Evolutionary conservation across 2,797 vertebrate species (phyloP), one percentile per base, ranked within the genome.

Genomic region (Poecile montanus): DNA sequence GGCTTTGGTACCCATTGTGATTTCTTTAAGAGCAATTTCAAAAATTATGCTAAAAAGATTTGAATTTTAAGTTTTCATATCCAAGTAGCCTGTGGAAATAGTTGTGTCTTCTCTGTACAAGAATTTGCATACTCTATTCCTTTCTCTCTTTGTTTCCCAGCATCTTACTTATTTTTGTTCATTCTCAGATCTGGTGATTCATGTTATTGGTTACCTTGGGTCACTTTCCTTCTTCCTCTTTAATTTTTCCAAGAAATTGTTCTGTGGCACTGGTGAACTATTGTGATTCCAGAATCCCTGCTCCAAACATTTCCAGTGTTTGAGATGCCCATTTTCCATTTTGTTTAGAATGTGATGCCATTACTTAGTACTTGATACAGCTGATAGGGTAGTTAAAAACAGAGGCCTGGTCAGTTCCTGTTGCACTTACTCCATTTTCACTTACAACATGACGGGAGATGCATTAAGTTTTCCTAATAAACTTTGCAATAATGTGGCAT

Each of bases 361-460:
- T 60, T 44, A 11, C 36, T 71, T 22, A 63, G 38, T 16, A 22
- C 25, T 66, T 71, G 26, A 29, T 71, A 6, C 7, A 70, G 27
- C 22, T 56, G 27, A 15, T 13, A 19, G 42, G 60, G 8, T 54
- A 11, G 13, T n/a, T 77, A 45, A 71, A 67, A 76, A 23, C 25
- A 45, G 65, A 65, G 20, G 7, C 53, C 72, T 63, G 38, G 70
- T 54, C 17, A 23, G 3, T 77, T 88, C 34, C 42, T 81, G 0
- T 51, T 57, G 56, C 30, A 57, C 19, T 65, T 25, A 2, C 44
- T 51, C 13, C 9, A 2, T 73, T 79, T 87, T 78, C 48, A 44
- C 23, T 75, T 71, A 8, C 0, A 1, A 19, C 0, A 0, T 70
- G 36, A 76, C 62, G 77, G 66, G 86, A 88, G 12, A 29, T 60